These are phyloP conservation scores for Irena cyanogastra DNA, from an alignment of 2,113 vertebrate genomes.

Conservation along the genomic window DNA sequence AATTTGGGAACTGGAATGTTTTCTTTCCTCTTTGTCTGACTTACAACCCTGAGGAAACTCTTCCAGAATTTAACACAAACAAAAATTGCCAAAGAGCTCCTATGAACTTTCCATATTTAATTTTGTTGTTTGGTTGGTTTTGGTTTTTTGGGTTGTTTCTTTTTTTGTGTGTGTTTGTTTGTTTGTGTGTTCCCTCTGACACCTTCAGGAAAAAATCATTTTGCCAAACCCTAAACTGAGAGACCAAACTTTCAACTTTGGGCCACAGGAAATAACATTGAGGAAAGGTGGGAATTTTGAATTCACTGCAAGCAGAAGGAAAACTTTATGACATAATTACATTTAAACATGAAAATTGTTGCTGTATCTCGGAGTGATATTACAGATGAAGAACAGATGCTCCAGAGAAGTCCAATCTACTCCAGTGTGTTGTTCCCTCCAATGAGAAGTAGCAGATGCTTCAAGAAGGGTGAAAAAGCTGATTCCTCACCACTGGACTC, in stretches of 20 bases:
- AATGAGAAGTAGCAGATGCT: background rate
- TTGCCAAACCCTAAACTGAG: background rate
- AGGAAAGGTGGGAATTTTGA: background rate
- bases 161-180: too few species aligned
- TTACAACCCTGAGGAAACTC: background rate
- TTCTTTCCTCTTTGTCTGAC: background rate
- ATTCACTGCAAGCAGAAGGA: background rate
- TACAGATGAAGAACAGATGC: background rate
- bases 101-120: background rate
- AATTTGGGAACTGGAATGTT: background rate
- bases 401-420: background rate
- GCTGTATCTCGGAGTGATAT: background rate
- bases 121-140: background rate
- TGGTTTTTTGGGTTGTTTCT: background rate
- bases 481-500: background rate
- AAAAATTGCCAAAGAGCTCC: background rate
- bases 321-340: background rate
- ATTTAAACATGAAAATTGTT: background rate
- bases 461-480: background rate
- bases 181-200: background rate
- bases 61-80: background rate
- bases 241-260: rapidly evolving
- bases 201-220: background rate
- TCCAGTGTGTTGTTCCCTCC: background rate
- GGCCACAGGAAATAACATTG: background rate